Base-by-base conservation (phyloP, 2,888 invertebrate species). In the Trachelus troglodyta region DNA sequence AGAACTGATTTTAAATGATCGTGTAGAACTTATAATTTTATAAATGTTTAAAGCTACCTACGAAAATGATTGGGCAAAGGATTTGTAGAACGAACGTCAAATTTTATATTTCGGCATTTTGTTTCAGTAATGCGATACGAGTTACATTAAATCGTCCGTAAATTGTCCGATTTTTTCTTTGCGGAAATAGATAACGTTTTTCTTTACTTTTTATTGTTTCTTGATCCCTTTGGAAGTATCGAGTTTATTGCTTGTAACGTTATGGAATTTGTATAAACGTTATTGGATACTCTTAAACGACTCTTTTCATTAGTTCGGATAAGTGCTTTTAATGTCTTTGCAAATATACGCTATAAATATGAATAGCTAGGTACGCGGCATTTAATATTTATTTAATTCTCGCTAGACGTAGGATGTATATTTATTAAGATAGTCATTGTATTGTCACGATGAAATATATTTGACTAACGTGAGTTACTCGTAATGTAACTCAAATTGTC, bases 381-480 rank as follows among this genome's bases (percentile, higher is more conserved):
- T 56, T 23, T 56, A 56, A 56, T 9, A 23, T 56, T 2, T 56
- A 23, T 56, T 23, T 2, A 0, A 23, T 56, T 56, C 56, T 23
- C 9, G 23, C 15, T 56, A 56, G 56, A 56, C 56, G 6, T 23
- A 23, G 56, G 56, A 56, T 56, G 56, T 56, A 56, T 23, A 56
- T 56, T 56, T 75, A 69, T 34, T 75, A 79, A 73, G 75, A 78
- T 74, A 30, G 56, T 82, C 75, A 79, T 79, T 75, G 79, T 84
- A 85, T 84, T 85, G 85, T 82, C 82, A 74, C 80, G 77, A 82
- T 79, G 78, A 83, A 81, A 82, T 80, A 79, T 79, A 77, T 76
- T 69, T 74, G 23, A 56, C 37, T 79, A 75, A 69, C 34, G 56
- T 78, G 75, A 78, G 76, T 83, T 79, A 74, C 40, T 9, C 23